Base-by-base conservation (phyloP, 2,113 vertebrate species). In the Tyto alba region DNA sequence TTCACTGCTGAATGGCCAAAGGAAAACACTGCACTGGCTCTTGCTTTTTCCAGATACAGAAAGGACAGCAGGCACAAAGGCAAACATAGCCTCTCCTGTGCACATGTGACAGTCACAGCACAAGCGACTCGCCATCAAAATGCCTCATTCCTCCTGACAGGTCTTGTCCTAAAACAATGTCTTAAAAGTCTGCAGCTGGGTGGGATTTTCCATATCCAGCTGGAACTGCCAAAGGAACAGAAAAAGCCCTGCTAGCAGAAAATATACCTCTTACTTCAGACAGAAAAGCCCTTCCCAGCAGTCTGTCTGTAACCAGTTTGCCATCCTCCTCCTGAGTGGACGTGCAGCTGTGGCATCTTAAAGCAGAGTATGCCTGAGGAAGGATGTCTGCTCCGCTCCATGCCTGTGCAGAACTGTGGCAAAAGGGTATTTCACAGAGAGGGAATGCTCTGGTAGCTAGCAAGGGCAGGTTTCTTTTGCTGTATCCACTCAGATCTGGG, bases 41-140 rank as follows among this genome's bases (percentile, higher is more conserved):
- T 59, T 47, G 63, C 53, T 80, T 83, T 90, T 80, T 74, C 48
- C 85, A 77, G 92, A 75, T 36, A n/a, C 63, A 77, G 92, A 80
- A 86, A 96, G 88, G 85, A 81, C 96, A 93, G 90, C 34, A 48
- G 88, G 90, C 85, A 77, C 88, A 94, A 93, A 93, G 92, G 68
- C 90, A 96, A 96, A 94, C 88, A 89, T 16, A 71, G 93, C 92
- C 92, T 78, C 88, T 92, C 95, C 95, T 88, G 63, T 27, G 60
- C 67, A 45, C 79, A 87, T 10, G 79, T 86, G 93, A 95, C 78
- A 95, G 85, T 76, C 91, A 73, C 77, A 13, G 67, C 69, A 8
- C 29, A 41, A 89, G 69, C 6, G 0, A 79, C 78, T 91, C 0
- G 6, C 80, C 60, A 72, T 50, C 69, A 84, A 89, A 89, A 93